These are phyloP conservation scores for Drosophila grimshawi DNA, from an alignment of 1,140 invertebrate species.

Conservation along the genomic window DNA sequence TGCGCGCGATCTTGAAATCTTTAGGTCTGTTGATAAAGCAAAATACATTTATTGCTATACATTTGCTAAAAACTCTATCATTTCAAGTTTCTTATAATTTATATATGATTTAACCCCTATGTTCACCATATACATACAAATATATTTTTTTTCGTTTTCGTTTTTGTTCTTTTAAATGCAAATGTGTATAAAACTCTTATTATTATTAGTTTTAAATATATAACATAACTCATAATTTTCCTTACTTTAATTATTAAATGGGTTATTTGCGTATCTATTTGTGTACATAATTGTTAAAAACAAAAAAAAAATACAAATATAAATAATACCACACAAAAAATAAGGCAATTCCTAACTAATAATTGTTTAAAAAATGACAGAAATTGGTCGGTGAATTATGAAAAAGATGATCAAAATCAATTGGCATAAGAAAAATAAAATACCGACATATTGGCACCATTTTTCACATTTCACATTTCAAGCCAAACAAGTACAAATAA, in stretches of 20 bases:
- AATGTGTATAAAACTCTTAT: slow-evolving; percentile 43
- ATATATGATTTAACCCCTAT: slow-evolving; percentile 52
- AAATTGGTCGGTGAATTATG: slow-evolving; percentile 47
- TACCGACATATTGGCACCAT: slow-evolving; percentile 15
- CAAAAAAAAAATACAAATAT: slow-evolving; percentile 11
- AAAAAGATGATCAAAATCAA: slow-evolving; percentile 37
- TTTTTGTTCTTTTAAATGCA: slow-evolving; percentile 47
- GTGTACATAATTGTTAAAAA: slow-evolving; percentile 60
- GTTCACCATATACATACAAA: slow-evolving; percentile 17
- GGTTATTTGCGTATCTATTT: slow-evolving; percentile 68
- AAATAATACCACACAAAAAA: not conserved
- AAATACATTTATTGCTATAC: slow-evolving; percentile 47
- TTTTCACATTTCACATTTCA: slow-evolving; percentile 33
- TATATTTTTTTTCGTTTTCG: slow-evolving; percentile 22
- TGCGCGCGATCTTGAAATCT: slow-evolving; percentile 31
- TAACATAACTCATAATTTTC: slow-evolving; percentile 42
- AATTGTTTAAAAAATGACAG: slow-evolving; percentile 66
- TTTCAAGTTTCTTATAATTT: slow-evolving; percentile 55
- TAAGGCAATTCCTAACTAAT: slow-evolving; percentile 44
- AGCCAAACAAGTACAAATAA: slow-evolving; percentile 11
- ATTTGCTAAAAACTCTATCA: slow-evolving; percentile 57
- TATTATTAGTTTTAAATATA: slow-evolving; percentile 50
- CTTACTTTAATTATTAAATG: slow-evolving; percentile 59
- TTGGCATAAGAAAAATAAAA: slow-evolving; percentile 47
- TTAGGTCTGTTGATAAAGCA: slow-evolving; percentile 61